Evolutionary conservation across 2,113 vertebrate species (phyloP).

Genomic region (Chloroceryle aenea): DNA sequence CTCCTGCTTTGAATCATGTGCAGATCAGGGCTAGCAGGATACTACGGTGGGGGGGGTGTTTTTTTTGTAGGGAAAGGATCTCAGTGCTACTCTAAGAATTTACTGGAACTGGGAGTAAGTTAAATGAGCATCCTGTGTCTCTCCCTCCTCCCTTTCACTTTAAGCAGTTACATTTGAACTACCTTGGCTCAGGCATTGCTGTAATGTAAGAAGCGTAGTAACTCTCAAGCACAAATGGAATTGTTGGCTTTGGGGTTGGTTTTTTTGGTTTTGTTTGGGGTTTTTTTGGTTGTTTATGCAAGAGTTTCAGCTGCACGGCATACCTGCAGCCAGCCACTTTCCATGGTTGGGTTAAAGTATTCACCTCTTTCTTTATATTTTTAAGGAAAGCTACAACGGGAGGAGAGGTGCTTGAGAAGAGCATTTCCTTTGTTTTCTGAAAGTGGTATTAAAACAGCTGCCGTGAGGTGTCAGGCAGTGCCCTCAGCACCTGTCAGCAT

Average conservation of each 20-base stretch:
- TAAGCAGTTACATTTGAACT: background rate
- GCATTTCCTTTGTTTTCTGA: background rate
- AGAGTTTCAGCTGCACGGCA: background rate
- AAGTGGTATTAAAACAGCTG: background rate
- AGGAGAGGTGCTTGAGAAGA: background rate
- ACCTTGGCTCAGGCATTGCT: too few species aligned
- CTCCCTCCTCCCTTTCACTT: background rate
- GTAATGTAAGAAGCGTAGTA: rapidly evolving
- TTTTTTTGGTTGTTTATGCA: too few species aligned
- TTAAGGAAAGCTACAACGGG: background rate
- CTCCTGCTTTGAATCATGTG: rapidly evolving
- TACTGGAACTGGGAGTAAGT: background rate
- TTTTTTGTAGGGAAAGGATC: too few species aligned
- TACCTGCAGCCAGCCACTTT: rapidly evolving
- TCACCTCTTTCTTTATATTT: background rate
- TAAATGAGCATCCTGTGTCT: rapidly evolving
- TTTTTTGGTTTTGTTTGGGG: too few species aligned
- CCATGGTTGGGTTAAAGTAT: background rate
- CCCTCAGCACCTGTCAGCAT: background rate
- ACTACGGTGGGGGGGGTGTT: rapidly evolving
- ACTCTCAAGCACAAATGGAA: too few species aligned
- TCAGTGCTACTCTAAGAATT: background rate
- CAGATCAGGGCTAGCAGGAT: rapidly evolving
- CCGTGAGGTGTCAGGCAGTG: rapidly evolving
- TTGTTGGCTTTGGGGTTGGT: too few species aligned